Conservation (phyloP, 2,888 invertebrate genomes). For the Abrostola triplasia region DNA sequence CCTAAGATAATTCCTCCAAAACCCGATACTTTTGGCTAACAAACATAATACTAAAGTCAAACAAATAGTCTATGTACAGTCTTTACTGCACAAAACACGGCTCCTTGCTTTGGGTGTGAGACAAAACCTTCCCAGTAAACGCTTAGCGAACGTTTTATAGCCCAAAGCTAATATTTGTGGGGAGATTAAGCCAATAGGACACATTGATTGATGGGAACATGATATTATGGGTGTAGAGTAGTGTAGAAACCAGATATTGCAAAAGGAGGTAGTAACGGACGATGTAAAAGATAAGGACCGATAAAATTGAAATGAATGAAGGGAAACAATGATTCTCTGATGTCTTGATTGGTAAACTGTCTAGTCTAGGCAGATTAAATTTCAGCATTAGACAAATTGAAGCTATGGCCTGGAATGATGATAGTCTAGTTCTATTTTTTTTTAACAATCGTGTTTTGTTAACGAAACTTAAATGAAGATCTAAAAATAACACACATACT, state of each 20-base stretch:
- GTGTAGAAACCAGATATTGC: not conserved
- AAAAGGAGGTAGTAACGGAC: not conserved
- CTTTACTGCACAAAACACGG: slow-evolving; percentile 29
- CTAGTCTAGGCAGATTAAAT: too few species aligned
- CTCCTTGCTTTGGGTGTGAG: slow-evolving; percentile 32
- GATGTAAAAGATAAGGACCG: not conserved
- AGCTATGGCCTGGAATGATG: too few species aligned
- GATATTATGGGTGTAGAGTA: slow-evolving; percentile 70
- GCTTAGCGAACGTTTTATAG: slow-evolving; percentile 77
- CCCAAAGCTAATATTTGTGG: slow-evolving; percentile 80
- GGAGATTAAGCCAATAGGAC: slow-evolving; percentile 77
- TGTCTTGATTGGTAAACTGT: too few species aligned
- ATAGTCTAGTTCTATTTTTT: too few species aligned
- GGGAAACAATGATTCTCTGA: not conserved
- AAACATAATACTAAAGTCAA: slow-evolving; percentile 26
- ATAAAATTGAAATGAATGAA: not conserved
- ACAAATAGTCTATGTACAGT: slow-evolving; percentile 34
- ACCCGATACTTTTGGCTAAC: slow-evolving; percentile 28
- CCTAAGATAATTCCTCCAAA: slow-evolving; percentile 6
- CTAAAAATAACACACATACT: not conserved
- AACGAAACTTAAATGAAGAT: too few species aligned
- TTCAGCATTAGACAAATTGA: too few species aligned
- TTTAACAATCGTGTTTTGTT: too few species aligned
- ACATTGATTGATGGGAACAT: slow-evolving; percentile 80
- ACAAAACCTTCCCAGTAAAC: slow-evolving; percentile 54